A percentile compares a stretch with the other conserved stretches of the same genome.
Conservation (phyloP, 2,113 vertebrate genomes). For the Micromys minutus region DNA sequence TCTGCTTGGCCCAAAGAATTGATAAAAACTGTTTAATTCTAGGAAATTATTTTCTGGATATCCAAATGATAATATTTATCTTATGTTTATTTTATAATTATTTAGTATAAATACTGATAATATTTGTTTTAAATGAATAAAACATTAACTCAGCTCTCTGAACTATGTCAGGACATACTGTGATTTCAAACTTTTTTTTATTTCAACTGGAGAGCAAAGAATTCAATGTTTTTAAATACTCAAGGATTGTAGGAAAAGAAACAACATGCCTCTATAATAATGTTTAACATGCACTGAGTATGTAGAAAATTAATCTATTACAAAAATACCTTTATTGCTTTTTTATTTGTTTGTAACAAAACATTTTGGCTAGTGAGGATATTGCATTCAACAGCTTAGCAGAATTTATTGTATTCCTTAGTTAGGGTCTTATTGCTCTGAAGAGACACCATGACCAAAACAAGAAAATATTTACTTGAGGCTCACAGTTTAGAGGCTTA, state of each 20-base stretch:
- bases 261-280: neutral
- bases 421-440: neutral
- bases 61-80: neutral
- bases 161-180: neutral
- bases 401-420: neutral
- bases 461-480: neutral
- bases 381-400: neutral
- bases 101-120: too few relatives aligned
- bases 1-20: constrained; percentile 51
- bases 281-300: neutral
- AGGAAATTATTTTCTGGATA: neutral
- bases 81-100: too few relatives aligned
- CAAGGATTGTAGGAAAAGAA: neutral
- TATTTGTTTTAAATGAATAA: constrained; percentile 43
- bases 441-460: neutral
- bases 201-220: neutral
- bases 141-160: constrained; percentile 1
- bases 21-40: constrained; percentile 11
- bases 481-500: neutral
- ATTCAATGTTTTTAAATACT: neutral
- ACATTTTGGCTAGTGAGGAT: neutral
- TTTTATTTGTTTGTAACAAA: neutral
- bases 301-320: neutral
- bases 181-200: neutral
- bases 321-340: neutral